Evolutionary conservation across 2,797 vertebrate genomes (phyloP), one percentile per base, ranked within the genome.

Genomic region (Hephaestus fuliginosus): DNA sequence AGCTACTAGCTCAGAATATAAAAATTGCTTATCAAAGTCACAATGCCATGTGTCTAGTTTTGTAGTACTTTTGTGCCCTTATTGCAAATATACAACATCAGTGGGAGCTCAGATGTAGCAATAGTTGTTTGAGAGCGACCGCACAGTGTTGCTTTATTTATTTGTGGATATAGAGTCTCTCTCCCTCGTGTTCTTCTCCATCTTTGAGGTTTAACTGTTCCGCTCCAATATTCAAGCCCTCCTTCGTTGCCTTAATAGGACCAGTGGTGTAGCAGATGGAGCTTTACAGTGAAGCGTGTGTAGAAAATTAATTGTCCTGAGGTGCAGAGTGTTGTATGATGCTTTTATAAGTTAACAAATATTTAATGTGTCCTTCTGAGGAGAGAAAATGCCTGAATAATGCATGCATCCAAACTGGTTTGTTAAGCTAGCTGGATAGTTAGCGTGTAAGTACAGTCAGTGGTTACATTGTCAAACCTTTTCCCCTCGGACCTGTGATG

Each of bases 321-420:
- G 86, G 85, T 89, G 73, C 89, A 73, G 82, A 71, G 79, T 86
- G 90, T 90, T 90, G 80, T 88, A 89, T 92, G 89, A 87, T 89
- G 86, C 85, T 93, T 94, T 94, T 86, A 92, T 86, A 92, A 91
- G 89, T 92, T 86, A 89, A 90, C 90, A 93, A 91, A 93, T 92
- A 92, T 93, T 94, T 92, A 89, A 95, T 91, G 88, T 86, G 81
- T 91, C 78, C 75, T 90, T 89, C 74, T 86, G 78, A 92, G 84
- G 81, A 81, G 70, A 83, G 70, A 82, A 87, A 91, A 75, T 2
- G 12, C 52, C 81, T 93, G 68, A 92, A 95, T 94, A 91, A 94
- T 94, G 73, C 86, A 94, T 90, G 60, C 28, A 82, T 82, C 73
- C 39, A 80, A 90, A 89, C 71, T 39, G 78, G 62, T 76, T 75